Conservation (phyloP, 2,113 vertebrate genomes). For the Empidonax alnorum region DNA sequence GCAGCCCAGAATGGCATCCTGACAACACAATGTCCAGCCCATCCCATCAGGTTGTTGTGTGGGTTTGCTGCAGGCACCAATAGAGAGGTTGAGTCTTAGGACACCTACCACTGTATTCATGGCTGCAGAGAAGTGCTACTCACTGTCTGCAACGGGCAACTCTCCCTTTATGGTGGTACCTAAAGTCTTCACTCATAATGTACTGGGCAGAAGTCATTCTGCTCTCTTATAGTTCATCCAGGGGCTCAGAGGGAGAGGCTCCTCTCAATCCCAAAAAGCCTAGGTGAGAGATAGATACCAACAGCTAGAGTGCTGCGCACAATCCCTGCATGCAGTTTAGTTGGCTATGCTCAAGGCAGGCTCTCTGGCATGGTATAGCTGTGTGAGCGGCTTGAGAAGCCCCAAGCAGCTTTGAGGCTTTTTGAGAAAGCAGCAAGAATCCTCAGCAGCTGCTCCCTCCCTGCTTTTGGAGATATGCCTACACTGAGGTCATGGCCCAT, state of each 20-base stretch:
- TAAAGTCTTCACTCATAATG: not conserved
- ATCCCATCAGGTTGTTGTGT: not conserved
- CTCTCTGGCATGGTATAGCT: not conserved
- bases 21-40: rapidly evolving
- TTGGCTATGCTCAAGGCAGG: not conserved
- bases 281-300: not conserved
- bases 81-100: not conserved
- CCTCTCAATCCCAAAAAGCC: not conserved
- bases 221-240: not conserved
- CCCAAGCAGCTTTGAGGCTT: not conserved
- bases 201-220: not conserved
- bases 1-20: not conserved
- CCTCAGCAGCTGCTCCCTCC: not conserved
- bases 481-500: rapidly evolving
- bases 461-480: not conserved
- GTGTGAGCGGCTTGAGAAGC: not conserved
- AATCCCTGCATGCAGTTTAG: not conserved
- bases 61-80: not conserved
- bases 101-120: not conserved
- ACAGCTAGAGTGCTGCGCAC: not conserved
- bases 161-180: not conserved
- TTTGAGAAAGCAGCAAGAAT: not conserved
- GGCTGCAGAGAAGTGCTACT: not conserved
- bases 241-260: not conserved
- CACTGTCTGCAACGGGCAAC: rapidly evolving